Base-by-base conservation (phyloP, 2,797 vertebrate genomes). In the Melanotaenia pygmaea region DNA sequence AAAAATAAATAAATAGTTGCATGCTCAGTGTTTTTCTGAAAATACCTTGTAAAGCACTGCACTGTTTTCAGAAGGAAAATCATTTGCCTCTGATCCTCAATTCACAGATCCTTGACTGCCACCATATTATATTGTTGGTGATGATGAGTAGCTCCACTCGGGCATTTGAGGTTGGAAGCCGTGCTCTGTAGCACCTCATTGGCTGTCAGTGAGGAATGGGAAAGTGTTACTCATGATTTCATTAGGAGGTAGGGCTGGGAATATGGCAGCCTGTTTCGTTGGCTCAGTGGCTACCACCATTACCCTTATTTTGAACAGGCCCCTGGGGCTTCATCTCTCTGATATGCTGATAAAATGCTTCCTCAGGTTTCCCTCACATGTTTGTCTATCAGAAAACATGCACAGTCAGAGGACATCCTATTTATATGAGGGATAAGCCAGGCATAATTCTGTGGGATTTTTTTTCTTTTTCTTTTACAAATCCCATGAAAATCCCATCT, bases 301-400 rank as follows among this genome's bases (percentile, higher is more conserved):
- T 67, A 67, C 87, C 87, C 74, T 74, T 88, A 72, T 90, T 91
- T 82, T 89, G 81, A 88, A 88, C 84, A 32, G 9, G 28, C 72
- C 80, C 74, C 77, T 40, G 34, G 64, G 71, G 79, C 77, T 57
- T 68, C 30, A 45, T 67, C 62, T 58, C 57, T 81, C 38, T 80
- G 47, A 74, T 83, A 74, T 81, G 79, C 78, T 79, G 82, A 90
- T 80, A 56, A 67, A 79, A 80, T 12, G 1, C 66, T 69, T 77
- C 66, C 76, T 84, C 82, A 66, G 70, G 73, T 83, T 81, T 80
- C 58, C 72, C 43, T 64, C 61, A 67, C 50, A 24, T 75, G 57
- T 86, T 72, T 87, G 53, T 73, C 72, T 70, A 68, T 43, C 54
- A 26, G 53, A 82, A 86, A 88, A 80, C 67, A 72, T 62, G 64